Percentiles rank a stretch among this genome's conserved stretches.
Conservation (phyloP, 1,140 invertebrate genomes). For the Camponotus floridanus region DNA sequence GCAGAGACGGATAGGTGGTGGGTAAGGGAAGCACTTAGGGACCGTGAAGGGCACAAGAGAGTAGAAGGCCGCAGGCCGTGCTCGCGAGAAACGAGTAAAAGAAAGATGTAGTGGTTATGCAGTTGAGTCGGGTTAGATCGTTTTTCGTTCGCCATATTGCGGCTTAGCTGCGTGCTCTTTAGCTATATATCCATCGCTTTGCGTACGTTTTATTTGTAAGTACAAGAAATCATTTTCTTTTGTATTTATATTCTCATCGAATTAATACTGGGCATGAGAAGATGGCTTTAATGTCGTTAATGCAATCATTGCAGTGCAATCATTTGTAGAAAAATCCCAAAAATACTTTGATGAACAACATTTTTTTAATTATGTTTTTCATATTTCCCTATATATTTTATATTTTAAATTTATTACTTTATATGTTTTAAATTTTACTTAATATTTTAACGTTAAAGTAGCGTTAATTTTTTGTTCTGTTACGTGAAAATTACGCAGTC, state of each 20-base stretch:
- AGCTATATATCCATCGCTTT: conserved; percentile 10
- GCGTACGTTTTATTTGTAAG: not conserved
- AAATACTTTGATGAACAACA: not conserved
- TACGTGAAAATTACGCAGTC: not conserved
- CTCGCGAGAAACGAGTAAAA: conserved; percentile 78
- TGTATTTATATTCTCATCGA: not conserved
- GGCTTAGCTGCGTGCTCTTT: conserved; percentile 68
- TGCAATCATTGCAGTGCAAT: not conserved
- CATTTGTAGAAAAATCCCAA: not conserved
- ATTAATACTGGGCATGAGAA: not conserved
- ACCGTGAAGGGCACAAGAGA: conserved; percentile 56
- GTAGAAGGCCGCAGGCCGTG: conserved; percentile 70
- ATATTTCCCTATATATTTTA: not conserved
- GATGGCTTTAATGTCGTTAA: not conserved
- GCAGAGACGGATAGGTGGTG: conserved; percentile 63
- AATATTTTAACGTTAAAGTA: not conserved
- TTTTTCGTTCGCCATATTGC: conserved; percentile 72
- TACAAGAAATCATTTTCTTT: conserved; percentile 6
- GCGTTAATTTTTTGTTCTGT: not conserved
- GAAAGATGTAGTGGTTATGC: conserved; percentile 83
- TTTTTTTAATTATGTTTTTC: not conserved
- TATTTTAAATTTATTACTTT: not conserved
- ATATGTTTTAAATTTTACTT: not conserved
- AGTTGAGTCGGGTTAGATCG: conserved; percentile 82
- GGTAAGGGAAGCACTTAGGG: conserved; percentile 43